Conservation (phyloP, 2,113 vertebrate genomes). For the Egretta garzetta region DNA sequence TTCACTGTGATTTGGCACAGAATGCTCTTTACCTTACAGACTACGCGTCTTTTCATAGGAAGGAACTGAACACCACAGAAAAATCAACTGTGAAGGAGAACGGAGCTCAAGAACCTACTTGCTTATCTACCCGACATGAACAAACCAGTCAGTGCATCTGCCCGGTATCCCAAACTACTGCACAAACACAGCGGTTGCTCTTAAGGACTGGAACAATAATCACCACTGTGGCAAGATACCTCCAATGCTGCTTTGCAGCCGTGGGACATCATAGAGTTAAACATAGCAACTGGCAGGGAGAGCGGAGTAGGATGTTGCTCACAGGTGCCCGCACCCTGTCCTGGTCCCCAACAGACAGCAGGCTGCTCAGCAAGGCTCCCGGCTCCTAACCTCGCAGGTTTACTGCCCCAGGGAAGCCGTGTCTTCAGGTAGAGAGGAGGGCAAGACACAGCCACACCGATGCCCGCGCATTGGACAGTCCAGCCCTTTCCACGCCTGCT, state of each 20-base stretch:
- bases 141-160: not conserved
- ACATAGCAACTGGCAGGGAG: not conserved
- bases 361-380: not conserved
- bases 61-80: not conserved
- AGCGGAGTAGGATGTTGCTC: not conserved
- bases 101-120: not conserved
- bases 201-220: not conserved
- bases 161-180: fast-evolving
- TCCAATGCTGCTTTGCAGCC: not conserved
- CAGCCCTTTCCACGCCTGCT: not conserved
- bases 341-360: not conserved
- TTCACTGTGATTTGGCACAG: not conserved
- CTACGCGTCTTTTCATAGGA: fast-evolving
- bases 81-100: not conserved
- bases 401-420: not conserved
- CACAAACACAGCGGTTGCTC: not conserved
- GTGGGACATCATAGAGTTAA: not conserved
- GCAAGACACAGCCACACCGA: not conserved
- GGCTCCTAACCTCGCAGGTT: not conserved
- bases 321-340: not conserved
- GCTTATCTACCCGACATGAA: not conserved
- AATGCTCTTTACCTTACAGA: not conserved
- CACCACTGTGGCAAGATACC: fast-evolving
- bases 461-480: fast-evolving
- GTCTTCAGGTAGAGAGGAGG: not conserved